Base-by-base conservation (phyloP, 1,140 invertebrate species). In the Papilio aristodemus region DNA sequence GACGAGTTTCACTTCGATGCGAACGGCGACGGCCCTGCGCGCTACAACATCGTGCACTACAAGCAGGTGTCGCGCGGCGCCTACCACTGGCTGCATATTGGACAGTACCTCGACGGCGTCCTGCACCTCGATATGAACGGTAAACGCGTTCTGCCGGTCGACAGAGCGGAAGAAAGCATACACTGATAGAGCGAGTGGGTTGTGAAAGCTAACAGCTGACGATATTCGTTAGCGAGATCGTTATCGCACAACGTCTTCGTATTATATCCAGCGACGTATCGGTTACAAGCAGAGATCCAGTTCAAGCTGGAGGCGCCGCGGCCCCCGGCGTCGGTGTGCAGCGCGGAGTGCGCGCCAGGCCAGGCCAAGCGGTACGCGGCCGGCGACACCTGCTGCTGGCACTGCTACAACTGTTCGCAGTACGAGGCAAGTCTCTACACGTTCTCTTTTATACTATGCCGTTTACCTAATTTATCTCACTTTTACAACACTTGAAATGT, bases 41-140 rank as follows among this genome's bases (percentile, higher is more conserved):
- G 97, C 4, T 99, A 99, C 92, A 97, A 98, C 79, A 98, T 99
- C 70, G 95, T 99, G 57, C 98, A 99, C 85, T 99, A 98, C 93
- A 97, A 97, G 84, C 96, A 98, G 86, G 93, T 94, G 0, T 90
- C 92, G 4, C 92, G 91, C 0, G 95, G 95, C 0, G 92, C 94
- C 39, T 98, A 96, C 87, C 93, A 94, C 69, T 99, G 97, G 97
- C 93, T 97, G 11, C 94, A 95, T 71, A 97, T 98, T 0, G 97
- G 97, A 0, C 94, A 96, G 83, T 97, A 97, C 87, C 88, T 95
- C 27, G 95, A 96, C 79, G 96, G 95, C 11, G 94, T 94, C 79
- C 92, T 98, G 4, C 91, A 93, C 13, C 91, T 98, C 1, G 95
- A 97, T 80, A 95, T 97, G 93, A 93, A 94, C 69, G 95, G 96